Evolutionary conservation across 2,888 invertebrate genomes (phyloP).

Genomic region (Tribolium freemani): DNA sequence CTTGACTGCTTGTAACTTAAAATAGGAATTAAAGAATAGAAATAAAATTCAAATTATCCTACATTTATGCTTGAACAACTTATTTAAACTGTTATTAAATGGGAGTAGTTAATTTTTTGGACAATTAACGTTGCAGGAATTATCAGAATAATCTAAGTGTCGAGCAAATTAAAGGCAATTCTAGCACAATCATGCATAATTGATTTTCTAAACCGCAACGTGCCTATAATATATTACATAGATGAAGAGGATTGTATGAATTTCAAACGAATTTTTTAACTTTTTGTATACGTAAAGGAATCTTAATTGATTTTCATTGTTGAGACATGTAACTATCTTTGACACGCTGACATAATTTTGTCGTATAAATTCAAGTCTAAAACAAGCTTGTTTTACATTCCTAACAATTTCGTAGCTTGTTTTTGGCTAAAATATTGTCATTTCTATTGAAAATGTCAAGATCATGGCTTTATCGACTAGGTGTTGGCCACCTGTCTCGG

Average conservation of each 20-base stretch:
- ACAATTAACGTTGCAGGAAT: neutral
- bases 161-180: neutral
- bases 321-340: neutral
- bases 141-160: neutral
- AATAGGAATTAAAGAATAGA: too few species aligned
- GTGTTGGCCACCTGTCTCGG: neutral
- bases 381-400: neutral
- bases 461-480: neutral
- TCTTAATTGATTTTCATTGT: neutral
- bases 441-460: neutral
- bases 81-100: too few species aligned
- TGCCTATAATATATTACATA: too few species aligned
- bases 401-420: neutral
- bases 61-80: too few species aligned
- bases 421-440: neutral
- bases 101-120: neutral
- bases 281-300: neutral
- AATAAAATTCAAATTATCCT: too few species aligned
- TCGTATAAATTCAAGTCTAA: neutral
- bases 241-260: too few species aligned
- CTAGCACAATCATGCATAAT: too few species aligned
- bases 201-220: too few species aligned
- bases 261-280: neutral
- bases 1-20: too few species aligned
- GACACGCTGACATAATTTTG: neutral